phyloP scores from a whole-genome alignment of 2,888 invertebrate species.

The Plagodis pulveraria region DNA sequence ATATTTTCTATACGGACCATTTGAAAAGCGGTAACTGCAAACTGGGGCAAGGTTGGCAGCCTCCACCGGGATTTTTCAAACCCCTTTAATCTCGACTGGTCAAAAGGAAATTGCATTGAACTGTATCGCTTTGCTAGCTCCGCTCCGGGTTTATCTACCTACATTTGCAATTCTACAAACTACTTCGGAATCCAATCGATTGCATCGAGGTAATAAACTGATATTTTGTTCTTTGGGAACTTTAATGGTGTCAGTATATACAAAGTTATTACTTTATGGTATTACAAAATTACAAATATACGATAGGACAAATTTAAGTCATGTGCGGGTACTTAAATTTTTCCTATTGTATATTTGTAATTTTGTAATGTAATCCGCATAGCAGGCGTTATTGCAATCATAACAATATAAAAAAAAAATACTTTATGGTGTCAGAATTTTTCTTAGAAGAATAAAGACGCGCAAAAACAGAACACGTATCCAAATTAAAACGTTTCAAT shows the following conservation, averaged over 20 bases:
- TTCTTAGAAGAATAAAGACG: conserved; percentile 6
- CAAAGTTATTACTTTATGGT: too few relatives aligned
- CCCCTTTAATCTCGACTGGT: conserved; percentile 36
- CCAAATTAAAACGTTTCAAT: conserved; percentile 10
- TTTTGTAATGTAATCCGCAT: too few relatives aligned
- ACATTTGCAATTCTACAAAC: conserved; percentile 31
- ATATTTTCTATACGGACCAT: conserved; percentile 18
- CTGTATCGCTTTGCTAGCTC: conserved; percentile 29
- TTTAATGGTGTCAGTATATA: too few relatives aligned
- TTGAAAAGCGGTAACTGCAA: conserved; percentile 33
- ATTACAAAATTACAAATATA: too few relatives aligned
- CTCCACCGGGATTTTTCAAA: conserved; percentile 33
- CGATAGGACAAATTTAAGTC: too few relatives aligned
- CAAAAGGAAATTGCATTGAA: conserved; percentile 38
- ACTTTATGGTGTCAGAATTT: too few relatives aligned
- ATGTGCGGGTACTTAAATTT: too few relatives aligned
- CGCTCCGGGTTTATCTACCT: conserved; percentile 21
- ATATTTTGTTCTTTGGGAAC: too few relatives aligned
- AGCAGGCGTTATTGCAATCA: too few relatives aligned
- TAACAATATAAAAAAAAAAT: too few relatives aligned
- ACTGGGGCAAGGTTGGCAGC: conserved; percentile 35
- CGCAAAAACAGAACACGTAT: conserved; percentile 13
- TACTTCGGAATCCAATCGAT: conserved; percentile 15
- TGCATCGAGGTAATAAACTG: conserved; percentile 10
- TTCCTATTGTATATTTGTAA: too few relatives aligned